Evolutionary conservation across 1,140 invertebrate genomes (phyloP), one percentile per base, ranked within the genome.

Genomic region (Wasmannia auropunctata): DNA sequence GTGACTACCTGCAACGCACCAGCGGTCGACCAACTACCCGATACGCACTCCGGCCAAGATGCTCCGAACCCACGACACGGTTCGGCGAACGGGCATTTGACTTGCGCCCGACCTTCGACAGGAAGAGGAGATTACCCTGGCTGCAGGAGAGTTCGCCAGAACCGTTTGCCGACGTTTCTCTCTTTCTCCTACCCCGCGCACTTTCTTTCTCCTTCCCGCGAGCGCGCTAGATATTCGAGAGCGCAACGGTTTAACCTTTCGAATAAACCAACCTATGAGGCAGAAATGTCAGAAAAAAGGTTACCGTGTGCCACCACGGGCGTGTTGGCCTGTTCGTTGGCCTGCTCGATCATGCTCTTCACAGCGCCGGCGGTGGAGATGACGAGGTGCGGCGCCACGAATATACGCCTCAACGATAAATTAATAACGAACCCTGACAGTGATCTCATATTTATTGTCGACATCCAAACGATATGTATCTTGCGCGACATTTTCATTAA

Each of bases 281-380:
- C 40, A 88, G 88, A 90, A 90, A 90, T 90, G 88, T 90, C 89
- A 90, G 89, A 90, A 90, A 90, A 90, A 90, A 90, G 89, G 89
- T 90, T 90, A 90, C 76, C 86, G 77, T 60, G 83, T 54, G 76
- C 86, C 77, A 90, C 72, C 65, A 84, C 88, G 88, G 83, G 88
- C 88, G 89, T 90, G 89, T 90, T 90, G 54, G 86, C 63, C 74
- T 72, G 86, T 87, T 80, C 86, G 49, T 63, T 16, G 86, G 31
- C n/a, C n/a, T 56, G 86, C 69, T 81, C 76, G 81, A 90, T 90
- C 86, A 76, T 87, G 76, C 51, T 90, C 80, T 22, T 43, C 46
- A 40, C 70, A 56, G 51, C 83, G 80, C 51, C n/a, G 28, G 25
- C 22, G 31, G 14, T 60, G 25, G 11, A 54, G 69, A 88, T 56